These are phyloP conservation scores for Torymus texanus DNA, from an alignment of 2,888 invertebrate genomes.

Conservation along the genomic window DNA sequence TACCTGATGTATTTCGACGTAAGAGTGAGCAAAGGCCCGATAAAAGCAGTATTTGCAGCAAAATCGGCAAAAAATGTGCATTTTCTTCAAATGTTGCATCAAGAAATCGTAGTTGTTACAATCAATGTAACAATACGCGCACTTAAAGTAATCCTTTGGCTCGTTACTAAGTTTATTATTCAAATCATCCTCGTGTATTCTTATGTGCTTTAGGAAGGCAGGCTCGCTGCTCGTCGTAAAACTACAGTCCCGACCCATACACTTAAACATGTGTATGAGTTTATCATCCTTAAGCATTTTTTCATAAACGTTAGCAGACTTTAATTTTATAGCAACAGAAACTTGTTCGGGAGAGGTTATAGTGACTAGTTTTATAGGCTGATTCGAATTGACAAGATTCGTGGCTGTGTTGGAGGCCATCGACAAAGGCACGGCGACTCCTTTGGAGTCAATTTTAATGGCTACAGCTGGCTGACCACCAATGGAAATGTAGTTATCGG, in stretches of 20 bases:
- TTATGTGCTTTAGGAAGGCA: slow-evolving; percentile 74
- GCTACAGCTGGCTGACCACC: slow-evolving; percentile 49
- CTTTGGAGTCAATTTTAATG: slow-evolving; percentile 57
- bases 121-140: slow-evolving; percentile 79
- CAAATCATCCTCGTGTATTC: slow-evolving; percentile 64
- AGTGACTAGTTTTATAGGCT: slow-evolving; percentile 58
- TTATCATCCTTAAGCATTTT: slow-evolving; percentile 72
- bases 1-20: slow-evolving; percentile 80
- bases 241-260: slow-evolving; percentile 77
- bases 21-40: slow-evolving; percentile 78
- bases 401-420: slow-evolving; percentile 21
- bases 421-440: slow-evolving; percentile 49
- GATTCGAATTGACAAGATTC: slow-evolving; percentile 44
- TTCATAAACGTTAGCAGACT: slow-evolving; percentile 66
- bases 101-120: slow-evolving; percentile 74
- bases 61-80: slow-evolving; percentile 80
- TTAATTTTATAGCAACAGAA: slow-evolving; percentile 61
- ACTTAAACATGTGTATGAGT: slow-evolving; percentile 77
- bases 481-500: slow-evolving; percentile 49
- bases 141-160: slow-evolving; percentile 76
- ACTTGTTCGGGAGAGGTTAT: slow-evolving; percentile 54
- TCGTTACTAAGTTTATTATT: slow-evolving; percentile 67
- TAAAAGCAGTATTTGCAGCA: slow-evolving; percentile 84
- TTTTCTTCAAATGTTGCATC: slow-evolving; percentile 79
- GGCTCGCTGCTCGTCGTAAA: slow-evolving; percentile 73